Evolutionary conservation across 2,113 vertebrate species (phyloP).

Genomic region (Egretta garzetta): DNA sequence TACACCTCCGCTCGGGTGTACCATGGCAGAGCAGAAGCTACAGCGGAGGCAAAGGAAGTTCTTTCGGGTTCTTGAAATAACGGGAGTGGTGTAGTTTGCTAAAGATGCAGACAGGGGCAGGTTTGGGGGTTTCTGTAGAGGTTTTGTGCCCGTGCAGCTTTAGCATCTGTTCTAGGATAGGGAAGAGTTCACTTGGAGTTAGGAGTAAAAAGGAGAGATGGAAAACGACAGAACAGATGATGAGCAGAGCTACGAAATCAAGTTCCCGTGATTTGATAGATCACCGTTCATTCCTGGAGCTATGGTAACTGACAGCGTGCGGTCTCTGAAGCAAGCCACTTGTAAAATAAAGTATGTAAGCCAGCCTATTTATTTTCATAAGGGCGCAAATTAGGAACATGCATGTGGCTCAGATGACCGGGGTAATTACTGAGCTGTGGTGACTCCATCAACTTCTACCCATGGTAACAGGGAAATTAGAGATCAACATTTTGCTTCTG

Average conservation of each 20-base stretch:
- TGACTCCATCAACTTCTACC: background rate
- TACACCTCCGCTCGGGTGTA: background rate
- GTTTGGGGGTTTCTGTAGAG: background rate
- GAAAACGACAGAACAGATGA: background rate
- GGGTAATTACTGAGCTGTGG: background rate
- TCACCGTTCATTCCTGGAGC: background rate
- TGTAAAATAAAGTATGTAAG: background rate
- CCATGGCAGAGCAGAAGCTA: background rate
- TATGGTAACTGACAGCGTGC: background rate
- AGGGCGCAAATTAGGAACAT: background rate
- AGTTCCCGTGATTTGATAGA: background rate
- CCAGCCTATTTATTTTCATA: conserved; percentile 7
- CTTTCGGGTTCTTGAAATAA: background rate
- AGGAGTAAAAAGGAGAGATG: background rate
- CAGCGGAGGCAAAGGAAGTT: background rate
- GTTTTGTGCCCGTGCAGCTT: background rate
- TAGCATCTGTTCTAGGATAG: background rate
- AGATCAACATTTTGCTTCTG: background rate
- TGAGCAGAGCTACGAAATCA: background rate
- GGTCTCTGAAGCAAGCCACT: background rate
- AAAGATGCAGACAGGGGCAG: accelerated
- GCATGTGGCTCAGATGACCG: background rate
- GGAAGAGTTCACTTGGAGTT: background rate
- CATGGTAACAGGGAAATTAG: background rate
- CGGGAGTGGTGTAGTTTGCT: background rate